A percentile compares a stretch with the other conserved stretches of the same genome.
Conservation (phyloP, 2,113 vertebrate genomes). For the Peromyscus maniculatus region DNA sequence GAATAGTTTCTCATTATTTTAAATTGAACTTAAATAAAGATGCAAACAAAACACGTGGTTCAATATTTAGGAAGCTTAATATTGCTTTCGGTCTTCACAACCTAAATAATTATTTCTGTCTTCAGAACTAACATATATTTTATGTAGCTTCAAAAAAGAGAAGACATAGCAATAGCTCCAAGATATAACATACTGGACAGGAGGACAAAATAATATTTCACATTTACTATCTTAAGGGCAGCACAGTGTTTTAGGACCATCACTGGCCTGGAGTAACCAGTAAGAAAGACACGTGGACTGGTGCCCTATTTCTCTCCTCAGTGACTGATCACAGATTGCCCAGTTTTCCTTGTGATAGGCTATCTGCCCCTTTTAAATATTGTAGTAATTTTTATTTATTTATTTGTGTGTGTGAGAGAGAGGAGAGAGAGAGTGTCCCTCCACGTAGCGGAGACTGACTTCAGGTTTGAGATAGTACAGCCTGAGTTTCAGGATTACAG, state of each 20-base stretch:
- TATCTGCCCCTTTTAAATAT: slow-evolving; percentile 44
- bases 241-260: slow-evolving; percentile 58
- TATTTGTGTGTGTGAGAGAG: neutral
- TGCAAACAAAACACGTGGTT: slow-evolving; percentile 46
- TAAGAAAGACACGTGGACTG: slow-evolving; percentile 19
- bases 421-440: too few species aligned
- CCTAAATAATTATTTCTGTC: slow-evolving; percentile 53
- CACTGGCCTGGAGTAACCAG: slow-evolving; percentile 7
- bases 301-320: neutral
- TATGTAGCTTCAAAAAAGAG: slow-evolving; percentile 48
- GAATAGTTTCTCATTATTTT: slow-evolving; percentile 64
- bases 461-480: neutral
- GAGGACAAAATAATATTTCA: slow-evolving; percentile 25
- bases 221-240: slow-evolving; percentile 41
- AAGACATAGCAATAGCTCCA: neutral
- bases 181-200: neutral
- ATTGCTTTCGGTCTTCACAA: slow-evolving; percentile 51
- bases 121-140: slow-evolving; percentile 61
- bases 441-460: neutral
- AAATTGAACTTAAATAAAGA: slow-evolving; percentile 58
- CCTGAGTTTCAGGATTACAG: neutral
- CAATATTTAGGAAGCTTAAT: slow-evolving; percentile 60
- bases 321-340: slow-evolving; percentile 13
- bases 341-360: slow-evolving; percentile 34
- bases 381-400: neutral